Evolutionary conservation across 1,140 invertebrate species (phyloP).

Genomic region (Bombus confusus): DNA sequence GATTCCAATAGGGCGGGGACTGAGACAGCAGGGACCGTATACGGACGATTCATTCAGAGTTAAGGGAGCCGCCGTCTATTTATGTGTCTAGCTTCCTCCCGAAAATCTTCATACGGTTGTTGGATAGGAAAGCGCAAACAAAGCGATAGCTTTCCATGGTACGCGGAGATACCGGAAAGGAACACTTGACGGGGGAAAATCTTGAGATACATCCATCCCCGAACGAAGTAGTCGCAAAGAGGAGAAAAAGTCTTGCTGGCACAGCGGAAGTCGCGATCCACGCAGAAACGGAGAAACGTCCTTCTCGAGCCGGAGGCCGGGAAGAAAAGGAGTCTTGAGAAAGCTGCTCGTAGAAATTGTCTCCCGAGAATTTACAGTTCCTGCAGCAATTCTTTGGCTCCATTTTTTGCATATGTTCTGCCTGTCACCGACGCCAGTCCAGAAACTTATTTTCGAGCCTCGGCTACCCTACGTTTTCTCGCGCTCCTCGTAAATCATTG

Average conservation of each 20-base stretch:
- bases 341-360: conserved; percentile 70
- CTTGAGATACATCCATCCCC: conserved; percentile 50
- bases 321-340: conserved; percentile 35
- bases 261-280: conserved; percentile 50
- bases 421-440: conserved; percentile 71
- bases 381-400: conserved; percentile 66
- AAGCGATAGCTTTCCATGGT: conserved; percentile 47
- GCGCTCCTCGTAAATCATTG: conserved; percentile 78
- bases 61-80: conserved; percentile 1
- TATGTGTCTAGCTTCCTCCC: conserved; percentile 28
- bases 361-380: conserved; percentile 77
- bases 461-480: conserved; percentile 38
- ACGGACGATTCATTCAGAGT: background rate
- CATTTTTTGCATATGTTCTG: conserved; percentile 74
- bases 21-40: too few relatives aligned
- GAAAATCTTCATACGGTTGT: conserved; percentile 43
- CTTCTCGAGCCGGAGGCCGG: conserved; percentile 8
- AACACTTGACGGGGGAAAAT: conserved; percentile 42
- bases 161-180: conserved; percentile 11
- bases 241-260: conserved; percentile 41
- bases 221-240: background rate
- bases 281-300: conserved; percentile 12
- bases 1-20: background rate
- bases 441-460: conserved; percentile 76
- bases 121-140: conserved; percentile 53